Evolutionary conservation across 2,113 vertebrate species (phyloP).

Genomic region (Strigops habroptila): DNA sequence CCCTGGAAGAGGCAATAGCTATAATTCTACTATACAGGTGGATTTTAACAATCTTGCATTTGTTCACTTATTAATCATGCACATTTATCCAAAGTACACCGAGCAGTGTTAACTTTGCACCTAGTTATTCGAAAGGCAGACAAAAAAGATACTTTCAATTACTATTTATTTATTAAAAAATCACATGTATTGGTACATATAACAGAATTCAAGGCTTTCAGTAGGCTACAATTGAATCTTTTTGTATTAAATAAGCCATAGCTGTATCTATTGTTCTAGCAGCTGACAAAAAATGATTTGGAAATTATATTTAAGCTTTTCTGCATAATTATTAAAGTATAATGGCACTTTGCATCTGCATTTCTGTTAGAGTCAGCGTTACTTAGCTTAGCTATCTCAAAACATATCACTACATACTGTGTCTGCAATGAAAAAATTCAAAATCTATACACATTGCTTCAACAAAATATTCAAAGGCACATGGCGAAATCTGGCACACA

Average conservation of each 20-base stretch:
- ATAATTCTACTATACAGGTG: background rate
- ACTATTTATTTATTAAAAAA: slow-evolving; percentile 33
- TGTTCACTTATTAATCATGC: background rate
- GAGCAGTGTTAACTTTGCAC: background rate
- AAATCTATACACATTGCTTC: background rate
- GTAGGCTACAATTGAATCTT: background rate
- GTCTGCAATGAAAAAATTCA: background rate
- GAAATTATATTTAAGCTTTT: slow-evolving; percentile 26
- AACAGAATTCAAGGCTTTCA: slow-evolving; percentile 9
- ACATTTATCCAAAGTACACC: background rate
- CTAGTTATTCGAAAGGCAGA: background rate
- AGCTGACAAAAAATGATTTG: background rate
- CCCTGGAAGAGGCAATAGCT: background rate
- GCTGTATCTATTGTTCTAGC: background rate
- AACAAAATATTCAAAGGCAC: background rate
- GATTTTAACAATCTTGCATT: background rate
- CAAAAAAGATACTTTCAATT: background rate
- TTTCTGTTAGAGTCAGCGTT: background rate
- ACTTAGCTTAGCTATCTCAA: background rate
- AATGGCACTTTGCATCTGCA: background rate
- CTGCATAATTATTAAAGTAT: slow-evolving; percentile 10
- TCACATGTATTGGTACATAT: background rate
- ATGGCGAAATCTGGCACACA: background rate
- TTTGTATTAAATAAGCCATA: background rate
- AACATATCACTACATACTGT: background rate